Base-by-base conservation (phyloP, 2,797 vertebrate species). In the Sebastolobus alascanus region DNA sequence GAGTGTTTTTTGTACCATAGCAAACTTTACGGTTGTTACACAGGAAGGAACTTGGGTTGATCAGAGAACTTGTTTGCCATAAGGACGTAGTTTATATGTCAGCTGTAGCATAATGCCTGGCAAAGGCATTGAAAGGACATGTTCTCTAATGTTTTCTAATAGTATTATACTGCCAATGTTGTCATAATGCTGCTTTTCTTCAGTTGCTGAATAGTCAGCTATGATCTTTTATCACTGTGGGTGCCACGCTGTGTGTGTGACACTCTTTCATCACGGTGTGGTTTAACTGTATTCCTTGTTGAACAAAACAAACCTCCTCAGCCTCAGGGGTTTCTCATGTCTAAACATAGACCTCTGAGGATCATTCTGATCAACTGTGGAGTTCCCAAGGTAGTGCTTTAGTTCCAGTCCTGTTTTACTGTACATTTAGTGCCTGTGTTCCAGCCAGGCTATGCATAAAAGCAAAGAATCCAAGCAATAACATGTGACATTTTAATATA, bases 231-330 rank as follows among this genome's bases (percentile, higher is more conserved):
- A 88, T 92, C 90, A 86, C 83, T 7, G 37, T 20, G 71, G 89
- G 75, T 80, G 60, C 73, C 88, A 58, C 37, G 87, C 86, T 85
- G 89, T 64, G 85, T 79, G 84, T 89, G 81, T 82, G 89, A 93
- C 89, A 91, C 77, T 73, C 90, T 94, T 92, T 93, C 84, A 93
- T 94, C 90, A 79, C 25, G 73, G 35, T 77, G 87, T 79, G 78
- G 87, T 89, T 87, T 81, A 79, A 88, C 84, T 83, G 82, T 83
- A 82, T 88, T 89, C 78, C 84, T 88, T 59, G 82, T 87, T 87
- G 90, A 91, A 91, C 85, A 87, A 91, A 91, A 89, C 90, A 93
- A 93, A 87, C 89, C 84, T 81, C 73, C 46, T 79, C 74, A 73
- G 84, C 92, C 87, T 88, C 65, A 3, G 83, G 93, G 90, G 72